Base-by-base conservation (phyloP, 92 coral and sea anemone species). In the Zoanthus sansibaricus region DNA sequence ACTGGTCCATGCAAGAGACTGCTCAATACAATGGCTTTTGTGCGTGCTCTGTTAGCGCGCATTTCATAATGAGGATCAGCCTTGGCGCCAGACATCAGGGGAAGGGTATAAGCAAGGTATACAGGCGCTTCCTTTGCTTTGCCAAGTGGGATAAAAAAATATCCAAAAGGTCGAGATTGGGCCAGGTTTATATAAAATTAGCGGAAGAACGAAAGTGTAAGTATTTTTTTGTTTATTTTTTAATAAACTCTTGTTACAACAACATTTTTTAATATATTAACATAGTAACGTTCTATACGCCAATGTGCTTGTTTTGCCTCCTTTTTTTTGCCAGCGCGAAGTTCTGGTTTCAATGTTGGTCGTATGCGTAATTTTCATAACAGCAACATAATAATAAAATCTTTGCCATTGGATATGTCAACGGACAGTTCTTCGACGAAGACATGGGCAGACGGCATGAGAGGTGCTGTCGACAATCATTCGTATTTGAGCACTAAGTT, bases 21-120 rank as follows among this genome's bases (percentile, higher is more conserved):
- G 69, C 69, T 61, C 72, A 67, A 67, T 67, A 67, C 72, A 18
- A 67, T 67, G 44, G 72, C 72, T 67, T 67, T 67, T 67, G 72
- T 67, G 72, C 33, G 72, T 67, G 44, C 72, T 67, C 72, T 67
- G 72, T 18, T 67, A 67, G 72, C 72, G 72, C 33, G 72, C 72
- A 67, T 67, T 67, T 67, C 72, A 67, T 67, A 67, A 67, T 67
- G 72, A 67, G 72, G 72, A 67, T 67, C 72, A 67, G 72, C 72
- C 72, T 67, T 67, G 72, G 72, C 72, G 72, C 72, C 72, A 67
- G 72, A 67, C 72, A 67, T 67, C 72, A 18, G 72, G 33, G 72
- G 72, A 67, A 67, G 72, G 72, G 72, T 67, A 67, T 67, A 67
- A 67, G 72, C 72, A 25, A 21, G 31, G 72, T 67, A 67, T 25